A percentile compares a stretch with the other conserved stretches of the same genome.
phyloP scores from a whole-genome alignment of 1,140 invertebrate species.

The Oncopeltus fasciatus region DNA sequence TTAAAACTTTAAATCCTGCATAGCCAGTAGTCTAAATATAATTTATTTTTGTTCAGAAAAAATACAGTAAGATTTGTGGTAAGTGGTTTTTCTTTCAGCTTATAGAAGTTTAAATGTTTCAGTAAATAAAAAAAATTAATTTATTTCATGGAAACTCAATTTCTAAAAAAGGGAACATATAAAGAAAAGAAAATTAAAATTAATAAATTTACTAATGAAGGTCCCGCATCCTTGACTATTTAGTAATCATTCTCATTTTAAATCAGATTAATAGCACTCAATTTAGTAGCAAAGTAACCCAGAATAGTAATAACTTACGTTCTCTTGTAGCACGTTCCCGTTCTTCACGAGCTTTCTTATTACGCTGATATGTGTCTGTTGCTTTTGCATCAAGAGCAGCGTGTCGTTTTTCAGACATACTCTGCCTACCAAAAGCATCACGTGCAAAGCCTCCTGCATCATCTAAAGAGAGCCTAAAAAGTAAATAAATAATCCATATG shows the following conservation, averaged over 20 bases:
- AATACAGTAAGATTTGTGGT: too few relatives aligned
- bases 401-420: slow-evolving; percentile 93
- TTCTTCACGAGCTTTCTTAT: slow-evolving; percentile 65
- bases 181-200: neutral
- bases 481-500: too few relatives aligned
- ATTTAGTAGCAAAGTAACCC: too few relatives aligned
- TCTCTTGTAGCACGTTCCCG: slow-evolving; percentile 30
- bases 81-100: too few relatives aligned
- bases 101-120: too few relatives aligned
- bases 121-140: neutral
- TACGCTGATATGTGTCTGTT: slow-evolving; percentile 87
- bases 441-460: slow-evolving; percentile 56
- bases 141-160: neutral
- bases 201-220: too few relatives aligned
- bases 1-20: too few relatives aligned
- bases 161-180: neutral
- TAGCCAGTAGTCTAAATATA: too few relatives aligned
- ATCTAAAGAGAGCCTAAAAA: slow-evolving; percentile 48
- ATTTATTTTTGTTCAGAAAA: too few relatives aligned
- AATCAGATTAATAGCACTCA: neutral
- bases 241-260: neutral
- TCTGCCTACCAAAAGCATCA: slow-evolving; percentile 85
- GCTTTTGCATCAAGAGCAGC: slow-evolving; percentile 85
- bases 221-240: too few relatives aligned
- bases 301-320: too few relatives aligned